phyloP scores from a whole-genome alignment of 2,888 invertebrate species.

The Pantelozetes paolii region DNA sequence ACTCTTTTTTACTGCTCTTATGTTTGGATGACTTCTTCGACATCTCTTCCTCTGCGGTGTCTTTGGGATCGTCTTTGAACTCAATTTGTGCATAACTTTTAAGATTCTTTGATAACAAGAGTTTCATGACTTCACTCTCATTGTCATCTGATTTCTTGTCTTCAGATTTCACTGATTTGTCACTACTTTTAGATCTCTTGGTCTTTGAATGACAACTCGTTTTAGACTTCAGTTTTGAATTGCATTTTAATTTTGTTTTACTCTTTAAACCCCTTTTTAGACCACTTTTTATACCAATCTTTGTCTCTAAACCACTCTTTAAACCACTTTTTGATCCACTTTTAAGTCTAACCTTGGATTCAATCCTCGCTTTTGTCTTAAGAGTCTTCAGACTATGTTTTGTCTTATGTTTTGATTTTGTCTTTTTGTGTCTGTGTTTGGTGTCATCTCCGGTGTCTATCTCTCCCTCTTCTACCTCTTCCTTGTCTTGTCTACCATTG shows the following conservation, averaged over 20 bases:
- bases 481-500: no score
- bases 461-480: slow-evolving; percentile 19
- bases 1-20: slow-evolving; percentile 12
- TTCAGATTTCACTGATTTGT: background rate
- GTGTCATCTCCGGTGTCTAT: slow-evolving; percentile 25
- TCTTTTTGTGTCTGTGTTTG: background rate
- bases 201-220: slow-evolving; percentile 3
- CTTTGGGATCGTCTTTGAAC: background rate
- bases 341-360: background rate
- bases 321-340: background rate
- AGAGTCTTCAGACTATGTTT: background rate
- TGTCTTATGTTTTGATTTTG: slow-evolving; percentile 1
- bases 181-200: slow-evolving; percentile 5
- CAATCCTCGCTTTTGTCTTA: background rate
- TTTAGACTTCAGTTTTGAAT: no score
- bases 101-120: slow-evolving; percentile 18
- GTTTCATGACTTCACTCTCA: slow-evolving; percentile 18
- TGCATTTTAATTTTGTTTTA: no score
- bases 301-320: background rate
- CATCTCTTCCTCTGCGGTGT: background rate
- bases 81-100: slow-evolving; percentile 9
- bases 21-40: background rate
- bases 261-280: no score
- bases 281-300: no score
- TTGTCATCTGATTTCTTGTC: background rate